Evolutionary conservation across 2,888 invertebrate species (phyloP).

Genomic region (Drosophila sordidapex): DNA sequence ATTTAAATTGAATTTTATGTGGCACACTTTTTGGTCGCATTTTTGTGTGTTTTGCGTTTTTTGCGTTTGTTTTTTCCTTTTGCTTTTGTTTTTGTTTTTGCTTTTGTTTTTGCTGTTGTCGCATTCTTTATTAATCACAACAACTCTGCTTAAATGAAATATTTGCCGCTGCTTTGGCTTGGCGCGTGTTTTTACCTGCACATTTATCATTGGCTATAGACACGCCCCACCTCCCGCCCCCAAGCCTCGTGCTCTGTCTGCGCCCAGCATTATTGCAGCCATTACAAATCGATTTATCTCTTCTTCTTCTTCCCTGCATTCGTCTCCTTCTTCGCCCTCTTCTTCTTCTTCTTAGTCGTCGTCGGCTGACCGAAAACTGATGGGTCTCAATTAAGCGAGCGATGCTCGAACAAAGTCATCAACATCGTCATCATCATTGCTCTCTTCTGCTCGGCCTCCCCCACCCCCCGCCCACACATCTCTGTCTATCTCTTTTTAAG

Average conservation of each 20-base stretch:
- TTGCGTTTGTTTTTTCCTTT: not conserved
- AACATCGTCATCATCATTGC: constrained; percentile 42
- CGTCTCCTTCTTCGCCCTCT: not conserved
- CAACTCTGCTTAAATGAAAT: constrained; percentile 41
- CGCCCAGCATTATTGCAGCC: constrained; percentile 50
- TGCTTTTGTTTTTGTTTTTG: not conserved
- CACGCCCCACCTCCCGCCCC: constrained; percentile 9
- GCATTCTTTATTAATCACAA: constrained; percentile 64
- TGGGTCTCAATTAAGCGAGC: constrained; percentile 62
- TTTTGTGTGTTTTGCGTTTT: constrained; percentile 2
- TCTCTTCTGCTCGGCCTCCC: not conserved
- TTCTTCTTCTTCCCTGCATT: not conserved
- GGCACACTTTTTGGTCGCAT: constrained; percentile 41
- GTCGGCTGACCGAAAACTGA: constrained; percentile 59
- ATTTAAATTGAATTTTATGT: constrained; percentile 77
- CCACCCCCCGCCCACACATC: not conserved
- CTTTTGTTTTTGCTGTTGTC: not conserved
- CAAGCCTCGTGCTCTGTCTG: not conserved
- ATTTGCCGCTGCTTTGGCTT: constrained; percentile 21
- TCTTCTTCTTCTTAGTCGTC: constrained; percentile 9
- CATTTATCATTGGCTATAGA: constrained; percentile 63
- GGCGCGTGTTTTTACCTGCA: constrained; percentile 57
- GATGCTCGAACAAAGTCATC: constrained; percentile 48
- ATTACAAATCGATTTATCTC: constrained; percentile 84
- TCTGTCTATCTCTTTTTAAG: constrained; percentile 20